Evolutionary conservation across 2,888 invertebrate species (phyloP), one percentile per base, ranked within the genome.

Genomic region (Thera britannica): DNA sequence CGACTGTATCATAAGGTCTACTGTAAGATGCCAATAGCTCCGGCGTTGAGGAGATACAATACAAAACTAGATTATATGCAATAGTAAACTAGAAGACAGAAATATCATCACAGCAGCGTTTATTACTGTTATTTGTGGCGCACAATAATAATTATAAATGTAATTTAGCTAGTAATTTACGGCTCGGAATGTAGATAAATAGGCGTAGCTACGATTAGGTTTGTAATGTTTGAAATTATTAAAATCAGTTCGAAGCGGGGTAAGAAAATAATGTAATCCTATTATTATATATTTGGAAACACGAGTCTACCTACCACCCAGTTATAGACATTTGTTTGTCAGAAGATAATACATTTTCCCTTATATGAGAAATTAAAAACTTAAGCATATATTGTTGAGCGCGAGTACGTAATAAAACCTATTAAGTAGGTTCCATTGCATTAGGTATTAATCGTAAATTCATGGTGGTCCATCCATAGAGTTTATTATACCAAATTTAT

Each of bases 241-340:
- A 78, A 77, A 79, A 79, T 77, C 77, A 75, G 75, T 75, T 76
- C 73, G 76, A 75, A 68, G 73, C 75, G 68, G 41, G n/a, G 54
- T 67, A 66, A 59, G 81, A 78, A 81, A 75, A 61, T 77, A 81
- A 81, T 79, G 76, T 77, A 71, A 72, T 72, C 49, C 70, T 68
- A 65, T 73, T 62, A 71, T 67, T 1, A 7, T 65, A 67, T 62
- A 66, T 68, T 66, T 55, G 58, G 64, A 55, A 70, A 61, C 58
- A 62, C 41, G 41, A 7, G 7, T 41, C 41, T 41, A 41, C 41
- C 41, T 41, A 4, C 41, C 41, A 41, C 7, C 23, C 35, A 44
- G 23, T 34, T n/a, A n/a, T n/a, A n/a, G n/a, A n/a, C n/a, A 23
- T 23, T 23, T 23, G 23, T 23, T 23, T 23, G 23, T 23, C 23